phyloP scores from a whole-genome alignment of 2,113 vertebrate species.

The Scatophagus argus region DNA sequence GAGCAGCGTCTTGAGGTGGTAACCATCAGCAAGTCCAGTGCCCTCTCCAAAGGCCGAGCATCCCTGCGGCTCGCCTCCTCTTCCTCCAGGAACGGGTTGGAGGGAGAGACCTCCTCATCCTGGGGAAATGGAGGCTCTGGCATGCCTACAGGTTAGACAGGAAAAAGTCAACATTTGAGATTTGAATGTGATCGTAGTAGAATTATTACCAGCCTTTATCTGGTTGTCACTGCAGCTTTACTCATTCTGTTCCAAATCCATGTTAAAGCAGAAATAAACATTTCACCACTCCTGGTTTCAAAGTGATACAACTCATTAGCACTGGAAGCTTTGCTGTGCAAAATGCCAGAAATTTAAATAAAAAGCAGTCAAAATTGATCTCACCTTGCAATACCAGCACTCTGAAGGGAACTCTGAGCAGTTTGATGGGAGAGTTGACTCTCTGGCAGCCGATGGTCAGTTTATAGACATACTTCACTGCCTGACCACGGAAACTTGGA shows the following conservation, averaged over 20 bases:
- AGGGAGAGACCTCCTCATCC: slow-evolving; percentile 94
- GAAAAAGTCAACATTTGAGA: background rate
- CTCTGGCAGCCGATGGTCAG: slow-evolving; percentile 98
- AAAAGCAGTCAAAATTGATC: slow-evolving; percentile 5
- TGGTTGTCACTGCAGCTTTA: background rate
- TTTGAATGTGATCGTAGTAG: background rate
- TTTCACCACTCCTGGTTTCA: no score
- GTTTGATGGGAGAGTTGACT: slow-evolving; percentile 97
- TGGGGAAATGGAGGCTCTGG: slow-evolving; percentile 91
- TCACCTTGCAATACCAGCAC: slow-evolving; percentile 95
- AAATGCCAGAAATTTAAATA: no score
- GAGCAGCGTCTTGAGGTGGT: slow-evolving; percentile 91
- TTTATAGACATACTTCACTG: slow-evolving; percentile 98
- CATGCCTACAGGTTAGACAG: slow-evolving; percentile 83
- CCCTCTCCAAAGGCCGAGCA: slow-evolving; percentile 89
- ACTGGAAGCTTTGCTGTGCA: background rate
- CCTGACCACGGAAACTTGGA: slow-evolving; percentile 96
- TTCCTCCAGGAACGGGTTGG: slow-evolving; percentile 96
- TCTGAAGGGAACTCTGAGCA: slow-evolving; percentile 94
- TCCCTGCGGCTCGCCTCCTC: slow-evolving; percentile 92
- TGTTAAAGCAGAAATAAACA: background rate
- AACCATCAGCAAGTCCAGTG: slow-evolving; percentile 93
- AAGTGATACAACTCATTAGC: background rate
- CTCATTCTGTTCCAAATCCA: background rate
- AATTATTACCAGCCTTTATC: background rate